Conservation (phyloP, 2,797 vertebrate species). For the Poeciliopsis presidionis region DNA sequence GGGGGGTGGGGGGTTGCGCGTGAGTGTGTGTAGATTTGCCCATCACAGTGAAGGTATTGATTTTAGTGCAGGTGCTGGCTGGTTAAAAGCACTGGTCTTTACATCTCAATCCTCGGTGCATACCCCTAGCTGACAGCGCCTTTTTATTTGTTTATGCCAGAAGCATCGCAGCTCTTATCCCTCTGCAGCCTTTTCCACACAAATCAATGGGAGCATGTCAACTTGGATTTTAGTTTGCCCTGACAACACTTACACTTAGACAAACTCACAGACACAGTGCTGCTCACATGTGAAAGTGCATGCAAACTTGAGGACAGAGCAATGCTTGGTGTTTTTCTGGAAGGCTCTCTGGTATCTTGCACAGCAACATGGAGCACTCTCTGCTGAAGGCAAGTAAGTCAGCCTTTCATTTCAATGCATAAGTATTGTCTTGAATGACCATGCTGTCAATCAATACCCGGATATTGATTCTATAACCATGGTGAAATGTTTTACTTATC, state of each 20-base stretch:
- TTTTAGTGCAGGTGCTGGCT: constrained; percentile 44
- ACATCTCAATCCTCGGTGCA: constrained; percentile 43
- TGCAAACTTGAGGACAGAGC: constrained; percentile 18
- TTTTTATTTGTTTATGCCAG: constrained; percentile 63
- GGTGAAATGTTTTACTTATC: background rate
- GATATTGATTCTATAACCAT: background rate
- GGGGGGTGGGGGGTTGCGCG: background rate
- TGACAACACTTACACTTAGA: constrained; percentile 35
- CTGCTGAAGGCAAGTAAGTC: background rate
- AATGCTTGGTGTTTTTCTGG: constrained; percentile 13
- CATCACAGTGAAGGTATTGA: constrained; percentile 53
- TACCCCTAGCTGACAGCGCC: constrained; percentile 35
- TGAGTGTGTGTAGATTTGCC: constrained; percentile 18
- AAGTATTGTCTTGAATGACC: background rate
- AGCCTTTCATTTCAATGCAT: background rate
- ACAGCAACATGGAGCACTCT: background rate
- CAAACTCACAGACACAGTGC: background rate
- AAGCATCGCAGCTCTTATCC: constrained; percentile 54
- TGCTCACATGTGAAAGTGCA: constrained; percentile 22
- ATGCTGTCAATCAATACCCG: background rate
- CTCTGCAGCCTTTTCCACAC: constrained; percentile 59
- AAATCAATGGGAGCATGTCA: constrained; percentile 71
- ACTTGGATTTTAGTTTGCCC: constrained; percentile 61
- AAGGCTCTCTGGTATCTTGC: constrained; percentile 11
- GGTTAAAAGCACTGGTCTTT: constrained; percentile 46